Conservation (phyloP, 2,113 vertebrate genomes). For the Spheniscus mendiculus region DNA sequence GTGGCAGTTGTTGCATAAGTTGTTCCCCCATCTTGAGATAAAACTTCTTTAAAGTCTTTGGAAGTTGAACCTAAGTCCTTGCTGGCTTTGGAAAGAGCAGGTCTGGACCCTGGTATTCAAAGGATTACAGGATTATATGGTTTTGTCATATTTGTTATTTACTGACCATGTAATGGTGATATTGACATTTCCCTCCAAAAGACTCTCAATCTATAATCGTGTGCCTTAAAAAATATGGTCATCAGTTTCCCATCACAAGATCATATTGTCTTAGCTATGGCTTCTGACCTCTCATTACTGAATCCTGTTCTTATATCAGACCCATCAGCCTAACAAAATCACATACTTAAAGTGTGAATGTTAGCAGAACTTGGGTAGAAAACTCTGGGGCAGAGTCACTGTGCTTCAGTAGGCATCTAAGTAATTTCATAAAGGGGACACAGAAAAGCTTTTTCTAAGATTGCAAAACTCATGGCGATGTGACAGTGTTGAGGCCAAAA, state of each 20-base stretch:
- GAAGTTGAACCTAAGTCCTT: neutral
- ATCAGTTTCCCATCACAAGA: neutral
- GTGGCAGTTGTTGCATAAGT: neutral
- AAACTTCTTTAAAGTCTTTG: neutral
- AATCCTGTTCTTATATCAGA: neutral
- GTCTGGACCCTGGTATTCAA: neutral
- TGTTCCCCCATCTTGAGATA: neutral
- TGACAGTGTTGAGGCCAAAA: neutral
- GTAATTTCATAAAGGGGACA: neutral
- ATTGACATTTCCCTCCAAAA: neutral
- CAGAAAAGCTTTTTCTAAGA: neutral
- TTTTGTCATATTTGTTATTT: neutral
- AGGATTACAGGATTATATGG: neutral
- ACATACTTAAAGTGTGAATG: neutral
- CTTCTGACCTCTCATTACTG: neutral
- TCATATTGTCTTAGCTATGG: neutral
- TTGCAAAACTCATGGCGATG: neutral
- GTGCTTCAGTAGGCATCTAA: neutral
- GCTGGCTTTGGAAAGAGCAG: neutral
- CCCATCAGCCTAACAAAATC: neutral
- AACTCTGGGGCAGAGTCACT: neutral
- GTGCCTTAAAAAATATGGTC: neutral
- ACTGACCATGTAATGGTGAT: neutral
- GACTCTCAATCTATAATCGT: accelerated
- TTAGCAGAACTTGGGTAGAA: neutral